phyloP scores from a whole-genome alignment of 2,113 vertebrate genomes.

The Tupaia tana region DNA sequence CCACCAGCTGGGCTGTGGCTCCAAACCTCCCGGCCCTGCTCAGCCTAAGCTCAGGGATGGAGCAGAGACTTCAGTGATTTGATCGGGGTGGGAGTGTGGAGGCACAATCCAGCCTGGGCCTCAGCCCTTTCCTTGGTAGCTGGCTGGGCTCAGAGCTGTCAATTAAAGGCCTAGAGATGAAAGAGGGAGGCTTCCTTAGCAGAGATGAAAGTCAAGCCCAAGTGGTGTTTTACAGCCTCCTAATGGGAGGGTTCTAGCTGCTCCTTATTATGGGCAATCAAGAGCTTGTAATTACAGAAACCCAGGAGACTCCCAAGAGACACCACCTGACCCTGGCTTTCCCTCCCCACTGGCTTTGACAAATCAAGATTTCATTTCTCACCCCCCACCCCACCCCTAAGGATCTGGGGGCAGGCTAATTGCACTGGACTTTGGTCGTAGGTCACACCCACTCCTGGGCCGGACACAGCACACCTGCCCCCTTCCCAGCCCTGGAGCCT shows the following conservation, averaged over 20 bases:
- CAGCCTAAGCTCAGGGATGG: neutral
- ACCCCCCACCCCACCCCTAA: neutral
- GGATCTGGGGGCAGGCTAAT: neutral
- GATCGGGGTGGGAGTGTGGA: neutral
- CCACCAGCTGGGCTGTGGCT: neutral
- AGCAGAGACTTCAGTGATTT: neutral
- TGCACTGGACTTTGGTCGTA: neutral
- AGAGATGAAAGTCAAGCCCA: constrained; percentile 69
- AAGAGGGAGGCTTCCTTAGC: constrained; percentile 45
- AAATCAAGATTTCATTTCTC: neutral
- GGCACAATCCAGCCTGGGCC: neutral
- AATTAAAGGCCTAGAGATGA: constrained; percentile 71
- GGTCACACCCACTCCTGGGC: neutral
- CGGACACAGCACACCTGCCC: too few relatives aligned
- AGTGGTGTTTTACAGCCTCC: neutral
- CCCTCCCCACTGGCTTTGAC: neutral
- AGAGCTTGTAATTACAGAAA: constrained; percentile 59
- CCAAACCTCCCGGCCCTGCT: neutral
- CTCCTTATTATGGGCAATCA: constrained; percentile 4
- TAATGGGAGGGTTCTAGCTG: neutral
- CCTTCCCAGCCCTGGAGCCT: neutral
- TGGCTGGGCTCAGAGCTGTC: constrained; percentile 50
- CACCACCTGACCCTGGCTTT: neutral
- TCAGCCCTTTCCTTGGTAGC: neutral
- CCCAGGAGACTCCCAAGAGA: neutral